A percentile compares a stretch with the other conserved stretches of the same genome.
Conservation (phyloP, 2,888 invertebrate genomes). For the Drosophila prolongata region DNA sequence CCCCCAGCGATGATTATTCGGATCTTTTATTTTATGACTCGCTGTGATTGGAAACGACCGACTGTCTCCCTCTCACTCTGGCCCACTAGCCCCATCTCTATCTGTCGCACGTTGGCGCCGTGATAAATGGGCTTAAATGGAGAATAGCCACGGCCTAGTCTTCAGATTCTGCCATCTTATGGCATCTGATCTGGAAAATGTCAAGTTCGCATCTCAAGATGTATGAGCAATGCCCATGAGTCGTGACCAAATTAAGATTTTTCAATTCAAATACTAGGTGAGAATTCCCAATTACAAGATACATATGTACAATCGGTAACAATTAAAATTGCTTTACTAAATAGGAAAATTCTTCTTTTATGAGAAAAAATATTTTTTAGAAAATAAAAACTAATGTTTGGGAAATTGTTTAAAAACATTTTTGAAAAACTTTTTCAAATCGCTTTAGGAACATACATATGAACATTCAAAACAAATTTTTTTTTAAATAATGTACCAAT, state of each 20-base stretch:
- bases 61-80: not conserved
- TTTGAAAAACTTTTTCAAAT: too few relatives aligned
- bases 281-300: not conserved
- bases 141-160: slow-evolving; percentile 25
- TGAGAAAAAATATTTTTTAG: too few relatives aligned
- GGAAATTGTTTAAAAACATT: too few relatives aligned
- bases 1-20: slow-evolving; percentile 64
- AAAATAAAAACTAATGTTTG: too few relatives aligned
- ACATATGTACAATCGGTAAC: not conserved
- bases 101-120: slow-evolving; percentile 7
- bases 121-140: slow-evolving; percentile 42
- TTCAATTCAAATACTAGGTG: too few relatives aligned
- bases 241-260: not conserved
- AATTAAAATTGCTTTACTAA: not conserved
- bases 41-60: slow-evolving; percentile 28
- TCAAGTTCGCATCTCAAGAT: slow-evolving; percentile 25
- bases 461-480: too few relatives aligned
- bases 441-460: too few relatives aligned
- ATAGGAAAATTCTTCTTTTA: too few relatives aligned
- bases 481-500: too few relatives aligned
- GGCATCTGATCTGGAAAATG: slow-evolving; percentile 35
- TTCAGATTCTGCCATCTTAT: slow-evolving; percentile 10
- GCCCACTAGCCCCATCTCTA: not conserved
- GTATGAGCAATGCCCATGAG: slow-evolving; percentile 1
- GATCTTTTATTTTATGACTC: slow-evolving; percentile 36